Conservation (phyloP, 53 echinoderm and acorn worm genomes). For the Astropecten irregularis region DNA sequence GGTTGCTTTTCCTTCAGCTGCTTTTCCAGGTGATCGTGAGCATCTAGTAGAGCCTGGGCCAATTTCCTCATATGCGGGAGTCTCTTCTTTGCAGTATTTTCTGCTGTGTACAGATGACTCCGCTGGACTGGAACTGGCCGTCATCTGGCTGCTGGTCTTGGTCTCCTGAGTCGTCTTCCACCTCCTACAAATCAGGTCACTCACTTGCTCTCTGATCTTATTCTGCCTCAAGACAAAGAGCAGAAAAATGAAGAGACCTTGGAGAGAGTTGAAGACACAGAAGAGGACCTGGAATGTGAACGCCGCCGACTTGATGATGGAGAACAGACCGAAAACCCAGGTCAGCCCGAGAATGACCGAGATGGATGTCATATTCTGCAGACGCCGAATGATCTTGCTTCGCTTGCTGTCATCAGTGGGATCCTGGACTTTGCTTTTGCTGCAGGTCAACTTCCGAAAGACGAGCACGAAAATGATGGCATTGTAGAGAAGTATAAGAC, state of each 20-base stretch:
- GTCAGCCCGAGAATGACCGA: slow-evolving; percentile 75
- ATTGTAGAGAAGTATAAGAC: slow-evolving; percentile 55
- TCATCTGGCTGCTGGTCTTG: neutral
- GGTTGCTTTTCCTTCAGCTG: too few relatives aligned
- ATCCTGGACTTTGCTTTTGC: neutral
- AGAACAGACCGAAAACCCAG: slow-evolving; percentile 79
- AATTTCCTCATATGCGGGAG: too few relatives aligned
- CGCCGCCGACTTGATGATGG: slow-evolving; percentile 49
- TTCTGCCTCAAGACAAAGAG: slow-evolving; percentile 68
- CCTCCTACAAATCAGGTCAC: neutral
- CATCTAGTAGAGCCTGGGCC: too few relatives aligned
- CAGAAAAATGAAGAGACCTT: slow-evolving; percentile 83
- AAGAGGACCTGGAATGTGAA: slow-evolving; percentile 76
- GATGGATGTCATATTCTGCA: slow-evolving; percentile 55
- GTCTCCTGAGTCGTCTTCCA: neutral
- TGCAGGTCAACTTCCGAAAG: slow-evolving; percentile 54
- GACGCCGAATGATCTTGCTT: slow-evolving; percentile 1
- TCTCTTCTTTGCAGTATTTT: too few relatives aligned
- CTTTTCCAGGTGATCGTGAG: too few relatives aligned
- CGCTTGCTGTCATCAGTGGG: neutral
- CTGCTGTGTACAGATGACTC: too few relatives aligned
- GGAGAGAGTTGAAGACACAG: slow-evolving; percentile 79
- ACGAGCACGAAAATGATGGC: slow-evolving; percentile 51
- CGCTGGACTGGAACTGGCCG: too few relatives aligned
- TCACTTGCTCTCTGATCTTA: slow-evolving; percentile 39